phyloP scores from a whole-genome alignment of 2,888 invertebrate genomes.

The Ptilodon capucinus region DNA sequence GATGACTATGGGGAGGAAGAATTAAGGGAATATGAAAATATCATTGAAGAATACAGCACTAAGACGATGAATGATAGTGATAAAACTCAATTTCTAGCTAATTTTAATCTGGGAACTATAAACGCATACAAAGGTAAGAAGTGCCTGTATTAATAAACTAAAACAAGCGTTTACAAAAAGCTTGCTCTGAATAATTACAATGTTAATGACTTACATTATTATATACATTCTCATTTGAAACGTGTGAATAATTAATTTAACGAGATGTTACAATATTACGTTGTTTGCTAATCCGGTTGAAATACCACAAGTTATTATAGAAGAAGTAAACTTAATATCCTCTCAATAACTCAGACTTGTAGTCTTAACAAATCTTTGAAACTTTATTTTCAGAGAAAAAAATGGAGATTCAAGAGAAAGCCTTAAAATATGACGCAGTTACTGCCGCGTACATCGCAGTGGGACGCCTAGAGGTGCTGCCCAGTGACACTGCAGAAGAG shows the following conservation, averaged over 20 bases:
- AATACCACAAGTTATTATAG: too few species aligned
- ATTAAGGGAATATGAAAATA: constrained; percentile 70
- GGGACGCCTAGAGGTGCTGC: constrained; percentile 54
- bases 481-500: constrained; percentile 45
- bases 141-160: constrained; percentile 5
- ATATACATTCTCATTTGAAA: too few species aligned
- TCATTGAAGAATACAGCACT: constrained; percentile 73
- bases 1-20: constrained; percentile 79
- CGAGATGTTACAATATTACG: too few species aligned
- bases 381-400: constrained; percentile 69
- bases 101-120: constrained; percentile 85
- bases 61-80: constrained; percentile 67
- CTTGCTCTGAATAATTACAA: too few species aligned
- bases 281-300: too few species aligned
- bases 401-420: constrained; percentile 83
- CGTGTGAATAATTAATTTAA: too few species aligned
- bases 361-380: background rate
- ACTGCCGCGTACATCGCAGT: constrained; percentile 74
- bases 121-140: constrained; percentile 83
- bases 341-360: too few species aligned
- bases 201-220: too few species aligned
- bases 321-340: too few species aligned
- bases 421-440: constrained; percentile 74
- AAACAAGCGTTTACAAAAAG: too few species aligned
- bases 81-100: constrained; percentile 83